These are phyloP conservation scores for Phylloscopus trochiloides DNA, from an alignment of 2,113 vertebrate species.

Conservation along the genomic window DNA sequence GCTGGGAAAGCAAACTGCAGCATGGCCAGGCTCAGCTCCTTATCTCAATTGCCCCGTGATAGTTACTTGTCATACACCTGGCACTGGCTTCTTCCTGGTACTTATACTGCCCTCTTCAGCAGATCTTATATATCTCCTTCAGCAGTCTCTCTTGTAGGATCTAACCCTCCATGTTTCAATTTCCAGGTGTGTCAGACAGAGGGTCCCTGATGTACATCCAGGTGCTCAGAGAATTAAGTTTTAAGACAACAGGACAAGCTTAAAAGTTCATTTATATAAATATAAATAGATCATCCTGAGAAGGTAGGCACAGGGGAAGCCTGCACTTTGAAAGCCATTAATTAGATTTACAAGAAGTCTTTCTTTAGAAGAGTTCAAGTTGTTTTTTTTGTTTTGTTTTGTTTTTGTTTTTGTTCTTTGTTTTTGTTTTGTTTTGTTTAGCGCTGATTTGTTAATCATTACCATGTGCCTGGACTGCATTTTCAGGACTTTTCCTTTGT, in stretches of 20 bases:
- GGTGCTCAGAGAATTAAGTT: background rate
- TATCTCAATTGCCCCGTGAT: background rate
- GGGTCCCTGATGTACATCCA: background rate
- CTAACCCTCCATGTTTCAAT: background rate
- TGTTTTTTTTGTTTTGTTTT: too few relatives aligned
- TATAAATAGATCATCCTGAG: background rate
- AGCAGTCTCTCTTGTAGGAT: background rate
- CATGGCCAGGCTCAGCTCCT: background rate
- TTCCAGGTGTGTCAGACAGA: background rate
- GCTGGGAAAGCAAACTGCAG: background rate
- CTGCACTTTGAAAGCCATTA: background rate
- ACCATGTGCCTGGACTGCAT: background rate
- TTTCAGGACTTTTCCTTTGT: background rate
- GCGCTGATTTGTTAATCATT: background rate
- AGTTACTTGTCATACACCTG: background rate
- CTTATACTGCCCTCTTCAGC: background rate
- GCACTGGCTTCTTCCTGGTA: background rate
- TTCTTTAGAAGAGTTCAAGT: background rate
- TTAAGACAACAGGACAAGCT: background rate
- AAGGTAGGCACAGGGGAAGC: background rate
- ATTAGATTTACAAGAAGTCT: background rate
- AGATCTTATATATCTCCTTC: background rate
- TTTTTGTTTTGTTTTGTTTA: background rate
- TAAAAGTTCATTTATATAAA: background rate
- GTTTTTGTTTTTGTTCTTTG: background rate